Evolutionary conservation across 2,888 invertebrate species (phyloP), one percentile per base, ranked within the genome.

Genomic region (Brachynemurus nebulosus): DNA sequence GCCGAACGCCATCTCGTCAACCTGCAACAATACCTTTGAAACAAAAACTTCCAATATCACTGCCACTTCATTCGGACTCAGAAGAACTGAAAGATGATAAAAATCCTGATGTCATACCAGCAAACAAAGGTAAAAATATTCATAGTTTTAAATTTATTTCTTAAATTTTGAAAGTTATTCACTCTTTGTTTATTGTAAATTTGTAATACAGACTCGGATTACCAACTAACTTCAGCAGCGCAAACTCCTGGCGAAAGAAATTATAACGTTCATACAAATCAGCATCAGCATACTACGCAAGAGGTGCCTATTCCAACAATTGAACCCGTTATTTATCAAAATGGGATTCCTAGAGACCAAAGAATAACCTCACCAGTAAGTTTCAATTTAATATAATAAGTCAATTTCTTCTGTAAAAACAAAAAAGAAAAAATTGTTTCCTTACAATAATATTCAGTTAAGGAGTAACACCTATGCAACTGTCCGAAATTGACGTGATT

Each of bases 71-170:
- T 53, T 72, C 69, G 54, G 68, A 66, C 52, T 72, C 77, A 16
- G 79, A 82, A 52, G 81, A 80, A 58, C 76, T 83, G 59, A 71
- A 72, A 52, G 89, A 90, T 59, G 90, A 91, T 65, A 82, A 80
- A 62, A 89, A 89, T 69, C 89, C 89, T 20, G 89, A 89, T 61
- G 86, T 89, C 51, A 83, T 89, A 47, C 88, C 89, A 20, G 78
- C 82, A 53, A 86, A 84, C 61, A 86, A 86, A 79, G 86, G 88
- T 86, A 69, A 67, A 11, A 3, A 37, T n/a, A n/a, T n/a, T n/a
- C n/a, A n/a, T n/a, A n/a, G n/a, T n/a, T n/a, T n/a, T n/a, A n/a
- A n/a, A 3, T 36, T 16, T 11, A 17, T 35, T 35, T 35, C 4
- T 18, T 35, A 42, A 41, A 18, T 11, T 18, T 16, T 38, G 7